A percentile compares a stretch with the other conserved stretches of the same genome.
phyloP scores from a whole-genome alignment of 2,888 invertebrate genomes.

The Megastigmus dorsalis region DNA sequence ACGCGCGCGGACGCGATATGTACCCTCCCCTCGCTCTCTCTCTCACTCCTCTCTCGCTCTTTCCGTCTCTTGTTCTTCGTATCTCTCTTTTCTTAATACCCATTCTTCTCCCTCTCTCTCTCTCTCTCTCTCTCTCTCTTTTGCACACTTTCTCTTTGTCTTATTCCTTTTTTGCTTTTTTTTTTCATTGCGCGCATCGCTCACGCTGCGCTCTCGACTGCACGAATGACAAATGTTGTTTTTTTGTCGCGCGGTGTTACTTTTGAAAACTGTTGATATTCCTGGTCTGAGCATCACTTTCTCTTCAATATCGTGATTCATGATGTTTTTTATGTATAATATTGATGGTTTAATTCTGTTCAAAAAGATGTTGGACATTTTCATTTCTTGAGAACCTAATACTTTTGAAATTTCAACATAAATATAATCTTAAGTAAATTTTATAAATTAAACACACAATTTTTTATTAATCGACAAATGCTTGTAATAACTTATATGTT shows the following conservation, averaged over 20 bases:
- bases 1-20: conserved; percentile 27
- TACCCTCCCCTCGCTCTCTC: not conserved
- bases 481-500: too few relatives aligned
- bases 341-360: too few relatives aligned
- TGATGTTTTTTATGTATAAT: not conserved
- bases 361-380: too few relatives aligned
- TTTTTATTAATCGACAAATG: too few relatives aligned
- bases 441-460: too few relatives aligned
- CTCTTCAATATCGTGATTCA: not conserved
- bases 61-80: not conserved
- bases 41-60: not conserved
- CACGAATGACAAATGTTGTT: too few relatives aligned
- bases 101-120: not conserved
- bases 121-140: not conserved
- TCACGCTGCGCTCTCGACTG: too few relatives aligned
- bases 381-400: too few relatives aligned
- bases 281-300: not conserved
- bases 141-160: conserved; percentile 31
- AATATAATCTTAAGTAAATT: too few relatives aligned
- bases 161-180: not conserved
- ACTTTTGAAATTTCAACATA: too few relatives aligned
- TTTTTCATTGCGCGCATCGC: too few relatives aligned
- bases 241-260: not conserved
- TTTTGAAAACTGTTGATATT: not conserved
- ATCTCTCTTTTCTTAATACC: not conserved